Conservation (phyloP, 2,797 vertebrate genomes). For the Denticeps clupeoides region DNA sequence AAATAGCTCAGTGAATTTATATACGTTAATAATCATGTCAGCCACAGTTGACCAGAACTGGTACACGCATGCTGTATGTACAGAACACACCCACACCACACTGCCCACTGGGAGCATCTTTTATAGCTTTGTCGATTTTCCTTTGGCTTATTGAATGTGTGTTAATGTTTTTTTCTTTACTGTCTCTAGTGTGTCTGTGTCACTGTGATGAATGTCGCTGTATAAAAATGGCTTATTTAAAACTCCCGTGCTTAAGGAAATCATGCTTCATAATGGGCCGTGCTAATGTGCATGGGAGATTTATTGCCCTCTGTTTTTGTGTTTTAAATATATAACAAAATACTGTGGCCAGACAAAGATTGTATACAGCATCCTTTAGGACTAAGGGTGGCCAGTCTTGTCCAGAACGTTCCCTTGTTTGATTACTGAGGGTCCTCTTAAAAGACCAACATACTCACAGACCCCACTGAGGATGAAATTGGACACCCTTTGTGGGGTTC, state of each 20-base stretch:
- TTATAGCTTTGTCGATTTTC: constrained; percentile 63
- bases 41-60: not conserved
- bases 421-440: too few relatives aligned
- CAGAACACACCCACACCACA: constrained; percentile 13
- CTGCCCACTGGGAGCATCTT: constrained; percentile 26
- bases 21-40: too few relatives aligned
- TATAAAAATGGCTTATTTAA: constrained; percentile 50
- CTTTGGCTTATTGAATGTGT: constrained; percentile 61
- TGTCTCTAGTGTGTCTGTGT: constrained; percentile 41
- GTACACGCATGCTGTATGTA: constrained; percentile 12
- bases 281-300: not conserved
- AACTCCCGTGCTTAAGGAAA: constrained; percentile 52
- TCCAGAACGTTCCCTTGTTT: too few relatives aligned
- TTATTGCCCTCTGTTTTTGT: not conserved
- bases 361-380: too few relatives aligned
- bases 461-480: too few relatives aligned
- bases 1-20: too few relatives aligned
- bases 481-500: constrained; percentile 10
- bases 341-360: too few relatives aligned
- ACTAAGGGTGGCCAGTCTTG: too few relatives aligned
- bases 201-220: constrained; percentile 35
- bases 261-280: constrained; percentile 56
- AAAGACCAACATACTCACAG: too few relatives aligned
- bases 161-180: constrained; percentile 66
- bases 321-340: too few relatives aligned